Evolutionary conservation across 2,888 invertebrate genomes (phyloP).

Genomic region (Achlya flavicornis): DNA sequence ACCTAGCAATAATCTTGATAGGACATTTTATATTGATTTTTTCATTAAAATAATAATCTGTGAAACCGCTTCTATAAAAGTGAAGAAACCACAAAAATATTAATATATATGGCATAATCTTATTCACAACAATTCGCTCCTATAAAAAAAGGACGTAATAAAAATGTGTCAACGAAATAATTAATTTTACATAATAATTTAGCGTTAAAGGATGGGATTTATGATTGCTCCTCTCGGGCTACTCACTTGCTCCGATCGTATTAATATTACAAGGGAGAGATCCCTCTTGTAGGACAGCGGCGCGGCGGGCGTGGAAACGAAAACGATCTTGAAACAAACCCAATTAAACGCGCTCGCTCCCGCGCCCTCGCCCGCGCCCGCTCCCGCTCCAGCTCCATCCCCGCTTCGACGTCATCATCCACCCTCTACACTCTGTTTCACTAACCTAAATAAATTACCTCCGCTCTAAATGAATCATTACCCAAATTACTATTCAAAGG

Average conservation of each 20-base stretch:
- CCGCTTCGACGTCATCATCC: slow-evolving; percentile 28
- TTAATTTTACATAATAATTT: not conserved
- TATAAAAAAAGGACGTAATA: not conserved
- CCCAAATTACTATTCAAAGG: slow-evolving; percentile 25
- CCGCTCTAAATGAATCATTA: slow-evolving; percentile 49
- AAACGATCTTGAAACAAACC: slow-evolving; percentile 52
- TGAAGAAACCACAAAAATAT: no score
- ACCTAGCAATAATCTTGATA: not conserved
- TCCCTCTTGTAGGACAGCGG: slow-evolving; percentile 22
- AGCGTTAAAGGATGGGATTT: slow-evolving; percentile 46
- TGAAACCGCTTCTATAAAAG: not conserved
- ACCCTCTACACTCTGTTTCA: slow-evolving; percentile 40
- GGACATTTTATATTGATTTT: no score
- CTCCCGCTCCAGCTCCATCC: slow-evolving; percentile 18
- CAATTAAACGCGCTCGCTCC: slow-evolving; percentile 47
- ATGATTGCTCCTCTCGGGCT: slow-evolving; percentile 47
- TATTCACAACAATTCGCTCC: no score
- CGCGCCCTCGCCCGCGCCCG: slow-evolving; percentile 28
- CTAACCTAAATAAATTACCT: slow-evolving; percentile 51
- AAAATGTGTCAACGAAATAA: not conserved
- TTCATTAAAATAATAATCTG: not conserved
- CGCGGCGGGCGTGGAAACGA: slow-evolving; percentile 29
- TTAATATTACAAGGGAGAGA: slow-evolving; percentile 43
- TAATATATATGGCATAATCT: no score
- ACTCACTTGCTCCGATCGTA: slow-evolving; percentile 33